phyloP scores from a whole-genome alignment of 92 coral and sea anemone species.

The Montipora capitata region DNA sequence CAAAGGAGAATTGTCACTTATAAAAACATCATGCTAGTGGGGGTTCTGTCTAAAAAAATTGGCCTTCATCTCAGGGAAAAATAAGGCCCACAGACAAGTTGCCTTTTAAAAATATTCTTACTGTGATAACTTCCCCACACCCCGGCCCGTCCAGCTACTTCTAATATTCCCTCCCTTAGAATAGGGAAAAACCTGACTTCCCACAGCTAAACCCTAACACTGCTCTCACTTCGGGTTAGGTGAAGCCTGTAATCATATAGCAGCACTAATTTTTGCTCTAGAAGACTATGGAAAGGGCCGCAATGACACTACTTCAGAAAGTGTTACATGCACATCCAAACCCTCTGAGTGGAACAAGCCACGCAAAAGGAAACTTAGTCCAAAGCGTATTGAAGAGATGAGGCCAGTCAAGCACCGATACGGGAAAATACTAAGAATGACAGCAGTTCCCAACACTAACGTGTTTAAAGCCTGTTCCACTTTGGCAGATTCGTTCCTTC shows the following conservation, averaged over 20 bases:
- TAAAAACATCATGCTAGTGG: not conserved
- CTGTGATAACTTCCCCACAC: not conserved
- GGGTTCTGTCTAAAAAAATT: not conserved
- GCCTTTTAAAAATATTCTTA: not conserved
- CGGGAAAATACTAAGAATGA: constrained; percentile 36
- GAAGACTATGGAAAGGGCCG: constrained; percentile 18
- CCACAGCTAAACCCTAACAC: not conserved
- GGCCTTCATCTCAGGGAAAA: not conserved
- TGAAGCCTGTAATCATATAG: not conserved
- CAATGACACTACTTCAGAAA: no score
- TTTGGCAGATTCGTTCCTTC: no score
- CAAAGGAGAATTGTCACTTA: not conserved
- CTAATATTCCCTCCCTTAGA: not conserved
- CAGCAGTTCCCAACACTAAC: constrained; percentile 25
- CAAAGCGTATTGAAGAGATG: constrained; percentile 42
- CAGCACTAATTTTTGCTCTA: constrained; percentile 58
- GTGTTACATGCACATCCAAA: constrained; percentile 45
- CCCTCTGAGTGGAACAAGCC: constrained; percentile 65
- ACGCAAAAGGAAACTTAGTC: constrained; percentile 50
- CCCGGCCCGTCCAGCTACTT: not conserved
- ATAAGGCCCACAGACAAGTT: not conserved
- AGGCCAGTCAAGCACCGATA: constrained; percentile 53
- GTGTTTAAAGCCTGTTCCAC: constrained; percentile 15
- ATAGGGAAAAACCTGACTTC: no score
- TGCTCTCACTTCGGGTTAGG: not conserved